These are phyloP conservation scores for Lamellibrachia satsuma DNA, from an alignment of 2,888 invertebrate species.

Conservation along the genomic window DNA sequence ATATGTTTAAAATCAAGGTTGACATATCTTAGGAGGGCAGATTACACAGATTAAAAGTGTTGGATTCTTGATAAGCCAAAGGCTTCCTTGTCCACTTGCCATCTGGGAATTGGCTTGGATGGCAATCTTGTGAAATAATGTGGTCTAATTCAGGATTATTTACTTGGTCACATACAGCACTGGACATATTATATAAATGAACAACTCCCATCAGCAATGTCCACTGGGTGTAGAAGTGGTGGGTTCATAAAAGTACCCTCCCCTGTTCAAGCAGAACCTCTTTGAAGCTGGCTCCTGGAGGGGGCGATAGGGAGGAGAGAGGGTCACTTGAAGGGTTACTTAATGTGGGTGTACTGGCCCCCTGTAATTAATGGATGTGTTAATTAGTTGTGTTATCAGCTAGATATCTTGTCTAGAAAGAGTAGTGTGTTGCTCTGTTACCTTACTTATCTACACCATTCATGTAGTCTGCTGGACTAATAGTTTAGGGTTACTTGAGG, in stretches of 20 bases:
- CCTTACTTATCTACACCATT: background rate
- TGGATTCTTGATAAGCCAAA: too few relatives aligned
- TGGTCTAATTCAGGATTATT: background rate
- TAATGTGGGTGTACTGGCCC: background rate
- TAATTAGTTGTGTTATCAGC: conserved; percentile 1
- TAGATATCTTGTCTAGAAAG: background rate
- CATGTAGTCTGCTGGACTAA: background rate
- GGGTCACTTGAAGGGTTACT: conserved; percentile 2
- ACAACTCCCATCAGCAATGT: background rate
- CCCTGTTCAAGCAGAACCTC: background rate
- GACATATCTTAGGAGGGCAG: too few relatives aligned
- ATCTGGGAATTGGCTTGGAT: too few relatives aligned
- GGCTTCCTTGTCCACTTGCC: too few relatives aligned
- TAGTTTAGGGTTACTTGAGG: background rate
- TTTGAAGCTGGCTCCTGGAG: background rate
- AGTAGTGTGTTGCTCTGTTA: background rate
- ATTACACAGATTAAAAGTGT: too few relatives aligned
- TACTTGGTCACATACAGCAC: background rate
- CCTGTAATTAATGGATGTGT: background rate
- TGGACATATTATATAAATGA: background rate
- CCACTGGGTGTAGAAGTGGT: background rate
- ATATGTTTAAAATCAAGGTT: too few relatives aligned
- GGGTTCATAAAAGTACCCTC: background rate
- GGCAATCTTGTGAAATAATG: background rate
- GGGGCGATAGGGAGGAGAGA: background rate